Conservation (phyloP, 2,113 vertebrate genomes). For the Ailurus styani region DNA sequence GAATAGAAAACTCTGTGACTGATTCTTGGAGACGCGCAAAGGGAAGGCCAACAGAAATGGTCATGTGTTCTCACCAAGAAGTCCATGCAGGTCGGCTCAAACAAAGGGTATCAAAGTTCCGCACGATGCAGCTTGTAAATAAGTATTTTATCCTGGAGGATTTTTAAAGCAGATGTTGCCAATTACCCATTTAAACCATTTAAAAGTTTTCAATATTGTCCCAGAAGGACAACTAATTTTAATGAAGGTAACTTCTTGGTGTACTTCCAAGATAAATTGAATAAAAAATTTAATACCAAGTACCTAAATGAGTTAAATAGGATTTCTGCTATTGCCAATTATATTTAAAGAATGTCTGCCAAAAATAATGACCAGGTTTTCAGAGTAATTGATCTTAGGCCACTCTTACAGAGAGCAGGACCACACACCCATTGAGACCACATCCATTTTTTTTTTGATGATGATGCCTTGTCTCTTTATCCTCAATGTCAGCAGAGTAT, state of each 20-base stretch:
- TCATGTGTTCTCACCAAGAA: neutral
- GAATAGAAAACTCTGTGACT: neutral
- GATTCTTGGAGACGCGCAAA: neutral
- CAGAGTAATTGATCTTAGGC: neutral
- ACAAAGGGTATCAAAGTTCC: neutral
- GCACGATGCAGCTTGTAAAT: neutral
- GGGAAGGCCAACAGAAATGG: neutral
- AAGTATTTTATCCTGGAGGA: neutral
- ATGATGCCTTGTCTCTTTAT: neutral
- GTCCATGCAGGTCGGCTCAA: neutral
- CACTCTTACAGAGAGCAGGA: neutral
- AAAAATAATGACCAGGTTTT: neutral
- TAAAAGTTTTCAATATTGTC: neutral
- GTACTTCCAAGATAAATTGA: slow-evolving; percentile 19
- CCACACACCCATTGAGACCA: neutral
- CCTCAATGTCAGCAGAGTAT: neutral
- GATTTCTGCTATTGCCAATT: neutral
- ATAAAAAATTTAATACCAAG: slow-evolving; percentile 18
- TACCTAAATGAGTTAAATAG: neutral
- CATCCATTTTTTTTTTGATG: neutral
- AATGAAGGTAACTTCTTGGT: slow-evolving; percentile 31
- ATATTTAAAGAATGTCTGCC: neutral
- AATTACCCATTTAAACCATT: neutral
- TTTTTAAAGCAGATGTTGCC: neutral
- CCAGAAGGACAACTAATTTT: slow-evolving; percentile 23